Base-by-base conservation (phyloP, 2,113 vertebrate genomes). In the Chrysemys picta region DNA sequence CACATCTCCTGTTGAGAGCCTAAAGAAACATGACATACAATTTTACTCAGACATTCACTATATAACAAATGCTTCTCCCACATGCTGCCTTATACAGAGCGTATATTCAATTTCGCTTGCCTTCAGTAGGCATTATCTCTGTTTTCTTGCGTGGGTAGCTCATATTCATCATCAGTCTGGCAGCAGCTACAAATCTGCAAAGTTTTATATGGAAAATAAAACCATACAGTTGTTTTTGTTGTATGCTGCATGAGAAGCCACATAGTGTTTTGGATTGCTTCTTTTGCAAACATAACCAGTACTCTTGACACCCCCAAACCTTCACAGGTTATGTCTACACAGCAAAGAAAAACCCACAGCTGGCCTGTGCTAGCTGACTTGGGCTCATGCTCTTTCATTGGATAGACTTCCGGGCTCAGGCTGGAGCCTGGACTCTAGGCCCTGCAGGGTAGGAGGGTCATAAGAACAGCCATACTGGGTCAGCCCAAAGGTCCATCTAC, bases 1-100 rank as follows among this genome's bases (percentile, higher is more conserved):
- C 99, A 80, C 99, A 99, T 93, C 99, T 98, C 96, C 98, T 99
- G 97, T 99, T 99, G 94, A 99, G 98, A 89, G 99, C 99, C 99
- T 99, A 95, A 49, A 81, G 93, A 97, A 96, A 98, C 88, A 98
- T 6, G 14, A 97, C 96, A 97, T 94, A 96, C 31, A n/a, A 91
- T 92, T 96, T 96, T 91, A 91, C 94, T 98, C 91, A 97, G 93
- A 97, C 89, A 85, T 82, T 49, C 69, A 25, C 56, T 88, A 95
- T 91, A 69, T 93, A 95, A 96, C 91, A 94, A 89, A 90, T 7
- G 78, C 56, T 86, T 91, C 92, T 93, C 93, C 96, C 91, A 94
- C 89, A 82, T 47, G 14, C 13, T 54, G 82, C 86, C 87, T 94
- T 96, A 86, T 47, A 94, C 75, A 90, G 84, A 81, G 83, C 14